phyloP scores from a whole-genome alignment of 2,113 vertebrate species.

The Eclectus roratus region DNA sequence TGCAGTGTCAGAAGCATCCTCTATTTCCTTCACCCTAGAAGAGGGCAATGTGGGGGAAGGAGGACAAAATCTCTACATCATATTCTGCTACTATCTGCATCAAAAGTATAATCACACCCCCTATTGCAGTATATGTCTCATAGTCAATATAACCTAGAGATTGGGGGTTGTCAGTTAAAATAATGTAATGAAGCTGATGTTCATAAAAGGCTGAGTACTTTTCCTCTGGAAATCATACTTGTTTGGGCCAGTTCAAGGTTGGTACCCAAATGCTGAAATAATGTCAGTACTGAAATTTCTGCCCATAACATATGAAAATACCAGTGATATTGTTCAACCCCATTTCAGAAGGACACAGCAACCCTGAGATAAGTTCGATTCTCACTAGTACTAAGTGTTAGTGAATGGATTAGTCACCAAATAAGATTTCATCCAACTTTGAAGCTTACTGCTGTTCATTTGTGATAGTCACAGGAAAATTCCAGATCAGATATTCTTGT shows the following conservation, averaged over 20 bases:
- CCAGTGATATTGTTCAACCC: not conserved
- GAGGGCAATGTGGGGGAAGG: not conserved
- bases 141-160: not conserved
- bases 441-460: not conserved
- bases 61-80: not conserved
- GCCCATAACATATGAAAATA: not conserved
- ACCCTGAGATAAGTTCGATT: not conserved
- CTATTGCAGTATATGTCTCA: not conserved
- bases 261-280: not conserved
- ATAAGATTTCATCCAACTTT: not conserved
- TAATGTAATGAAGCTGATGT: not conserved
- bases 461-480: not conserved
- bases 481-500: not conserved
- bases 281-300: not conserved
- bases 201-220: not conserved
- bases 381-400: not conserved
- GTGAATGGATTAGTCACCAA: not conserved
- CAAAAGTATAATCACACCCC: not conserved
- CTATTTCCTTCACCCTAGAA: not conserved
- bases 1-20: not conserved
- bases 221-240: not conserved
- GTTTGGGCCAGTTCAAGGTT: not conserved
- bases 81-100: not conserved
- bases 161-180: not conserved
- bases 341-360: not conserved